phyloP scores from a whole-genome alignment of 1,140 invertebrate species.

The Pissodes strobi region DNA sequence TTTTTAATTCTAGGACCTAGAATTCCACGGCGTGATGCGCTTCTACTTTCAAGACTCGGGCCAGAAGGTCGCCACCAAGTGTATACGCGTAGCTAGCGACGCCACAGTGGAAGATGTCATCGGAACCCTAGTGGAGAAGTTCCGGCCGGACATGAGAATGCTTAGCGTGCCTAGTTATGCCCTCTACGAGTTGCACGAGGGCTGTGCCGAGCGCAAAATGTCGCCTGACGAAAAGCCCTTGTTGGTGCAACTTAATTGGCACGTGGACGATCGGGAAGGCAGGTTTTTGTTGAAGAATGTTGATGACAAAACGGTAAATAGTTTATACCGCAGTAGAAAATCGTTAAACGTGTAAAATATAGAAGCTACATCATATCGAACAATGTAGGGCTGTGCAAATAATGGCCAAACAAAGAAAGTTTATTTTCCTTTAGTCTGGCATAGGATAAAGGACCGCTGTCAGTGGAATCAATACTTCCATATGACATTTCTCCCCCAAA shows the following conservation, averaged over 20 bases:
- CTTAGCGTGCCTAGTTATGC: slow-evolving; percentile 93
- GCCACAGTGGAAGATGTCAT: slow-evolving; percentile 95
- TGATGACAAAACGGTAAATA: slow-evolving; percentile 74
- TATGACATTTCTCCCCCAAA: no score
- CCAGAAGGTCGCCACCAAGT: slow-evolving; percentile 98
- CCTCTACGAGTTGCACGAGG: slow-evolving; percentile 96
- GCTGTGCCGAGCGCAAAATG: slow-evolving; percentile 91
- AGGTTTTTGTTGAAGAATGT: slow-evolving; percentile 91
- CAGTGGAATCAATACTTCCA: no score
- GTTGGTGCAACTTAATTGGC: slow-evolving; percentile 98
- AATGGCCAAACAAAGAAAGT: no score
- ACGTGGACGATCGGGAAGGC: slow-evolving; percentile 96
- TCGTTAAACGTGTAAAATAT: neutral
- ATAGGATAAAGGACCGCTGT: no score
- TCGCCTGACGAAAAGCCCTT: slow-evolving; percentile 91
- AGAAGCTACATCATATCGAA: no score
- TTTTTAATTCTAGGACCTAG: slow-evolving; percentile 80
- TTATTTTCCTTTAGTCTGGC: no score
- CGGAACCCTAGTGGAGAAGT: slow-evolving; percentile 96
- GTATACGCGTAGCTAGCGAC: slow-evolving; percentile 94
- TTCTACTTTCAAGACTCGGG: slow-evolving; percentile 99
- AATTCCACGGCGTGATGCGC: slow-evolving; percentile 98
- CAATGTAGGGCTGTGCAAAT: no score
- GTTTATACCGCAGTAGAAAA: neutral
- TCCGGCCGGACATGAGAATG: slow-evolving; percentile 99